Evolutionary conservation across 92 coral and sea anemone species (phyloP).

Genomic region (Scolanthus callimorphus): DNA sequence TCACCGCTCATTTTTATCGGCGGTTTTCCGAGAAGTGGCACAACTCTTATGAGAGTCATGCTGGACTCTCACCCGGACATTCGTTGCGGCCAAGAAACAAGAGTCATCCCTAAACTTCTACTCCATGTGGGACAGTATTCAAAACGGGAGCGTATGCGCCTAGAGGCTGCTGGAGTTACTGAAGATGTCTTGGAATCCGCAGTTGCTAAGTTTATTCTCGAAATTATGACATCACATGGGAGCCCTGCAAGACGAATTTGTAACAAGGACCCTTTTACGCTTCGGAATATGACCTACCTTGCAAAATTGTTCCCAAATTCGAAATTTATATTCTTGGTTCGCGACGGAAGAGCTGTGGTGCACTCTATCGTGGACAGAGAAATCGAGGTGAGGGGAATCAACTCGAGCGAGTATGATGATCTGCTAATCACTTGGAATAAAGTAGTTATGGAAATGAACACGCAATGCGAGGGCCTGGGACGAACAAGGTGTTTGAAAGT

Average conservation of each 20-base stretch:
- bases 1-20: slow-evolving; percentile 88
- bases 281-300: slow-evolving; percentile 76
- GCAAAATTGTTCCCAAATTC: slow-evolving; percentile 82
- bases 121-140: slow-evolving; percentile 51
- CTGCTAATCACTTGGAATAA: slow-evolving; percentile 68
- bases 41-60: slow-evolving; percentile 92
- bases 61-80: slow-evolving; percentile 90
- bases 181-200: slow-evolving; percentile 65
- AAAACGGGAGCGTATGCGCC: slow-evolving; percentile 39
- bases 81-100: slow-evolving; percentile 96
- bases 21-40: slow-evolving; percentile 96
- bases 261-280: slow-evolving; percentile 86
- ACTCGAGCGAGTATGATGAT: slow-evolving; percentile 46
- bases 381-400: slow-evolving; percentile 59
- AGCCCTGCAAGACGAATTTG: slow-evolving; percentile 60
- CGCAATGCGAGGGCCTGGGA: slow-evolving; percentile 62
- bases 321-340: slow-evolving; percentile 80
- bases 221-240: slow-evolving; percentile 74
- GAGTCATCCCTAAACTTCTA: slow-evolving; percentile 80
- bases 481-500: slow-evolving; percentile 58
- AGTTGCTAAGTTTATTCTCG: slow-evolving; percentile 67
- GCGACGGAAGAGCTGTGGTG: slow-evolving; percentile 93
- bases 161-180: slow-evolving; percentile 82
- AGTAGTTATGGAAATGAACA: slow-evolving; percentile 51
- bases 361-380: slow-evolving; percentile 70